Evolutionary conservation across 1,140 invertebrate species (phyloP), one percentile per base, ranked within the genome.

Genomic region (Hyles vespertilio): DNA sequence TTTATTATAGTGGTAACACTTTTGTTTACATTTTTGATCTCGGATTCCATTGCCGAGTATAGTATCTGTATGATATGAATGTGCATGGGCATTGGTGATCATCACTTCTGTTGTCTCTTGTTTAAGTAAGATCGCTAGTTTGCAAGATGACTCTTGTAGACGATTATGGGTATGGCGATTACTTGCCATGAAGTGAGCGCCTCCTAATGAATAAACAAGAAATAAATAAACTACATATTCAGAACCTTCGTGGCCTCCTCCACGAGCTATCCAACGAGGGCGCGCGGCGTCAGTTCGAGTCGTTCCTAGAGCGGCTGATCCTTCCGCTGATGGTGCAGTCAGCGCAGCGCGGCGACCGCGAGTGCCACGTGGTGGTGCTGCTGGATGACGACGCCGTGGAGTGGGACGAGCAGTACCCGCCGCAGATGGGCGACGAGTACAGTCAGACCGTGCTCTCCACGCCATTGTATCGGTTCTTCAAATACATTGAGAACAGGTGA

Each of bases 241-340:
- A 89, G 78, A 90, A 92, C 72, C 64, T 89, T 94, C 96, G 98
- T 77, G 98, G 97, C 57, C 91, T 99, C 49, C 91, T 99, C 6
- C 99, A 99, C 89, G 99, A 99, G 88, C 89, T 99, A 32, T 98
- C 97, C 43, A 99, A 99, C 89, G 98, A 99, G 84, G 99, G 99
- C 22, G 99, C 99, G 0, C 93, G 98, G 3, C 94, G 95, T 67
- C 98, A 99, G 84, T 99, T 99, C 89, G 97, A 99, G 89, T 92
- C 94, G 8, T 99, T 99, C 84, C 91, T 99, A 0, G 98, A 99
- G 81, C 95, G 98, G 54, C 91, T 98, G 2, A 98, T 99, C 63
- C 89, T 99, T 9, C 98, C 98, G 0, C 90, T 98, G 12, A 98
- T 99, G 97, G 98, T 88, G 47, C 94, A 95, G 55, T 98, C 96